A percentile compares a stretch with the other conserved stretches of the same genome.
Conservation (phyloP, 2,113 vertebrate species). For the Cinclus cinclus region DNA sequence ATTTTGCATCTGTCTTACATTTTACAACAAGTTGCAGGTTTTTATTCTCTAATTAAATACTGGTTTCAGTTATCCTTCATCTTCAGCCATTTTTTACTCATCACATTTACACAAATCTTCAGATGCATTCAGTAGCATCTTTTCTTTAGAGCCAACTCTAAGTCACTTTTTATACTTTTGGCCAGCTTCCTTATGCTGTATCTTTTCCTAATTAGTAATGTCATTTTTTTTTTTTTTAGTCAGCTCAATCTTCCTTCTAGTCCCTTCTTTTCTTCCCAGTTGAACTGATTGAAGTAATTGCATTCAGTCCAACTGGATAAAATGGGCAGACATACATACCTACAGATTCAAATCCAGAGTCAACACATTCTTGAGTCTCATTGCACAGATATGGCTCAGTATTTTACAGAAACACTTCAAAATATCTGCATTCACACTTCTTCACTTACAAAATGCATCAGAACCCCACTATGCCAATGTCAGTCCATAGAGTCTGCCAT, state of each 20-base stretch:
- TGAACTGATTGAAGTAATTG: neutral
- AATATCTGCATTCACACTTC: neutral
- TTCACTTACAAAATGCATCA: neutral
- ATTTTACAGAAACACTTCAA: neutral
- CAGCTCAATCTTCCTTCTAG: neutral
- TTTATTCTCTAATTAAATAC: neutral
- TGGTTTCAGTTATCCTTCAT: neutral
- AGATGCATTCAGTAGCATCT: neutral
- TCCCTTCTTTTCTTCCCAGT: neutral
- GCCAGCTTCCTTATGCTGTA: neutral
- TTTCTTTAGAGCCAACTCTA: neutral
- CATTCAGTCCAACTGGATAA: neutral
- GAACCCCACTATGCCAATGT: neutral
- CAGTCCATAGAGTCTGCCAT: neutral
- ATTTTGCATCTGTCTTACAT: neutral
- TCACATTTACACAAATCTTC: neutral
- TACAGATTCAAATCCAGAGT: neutral
- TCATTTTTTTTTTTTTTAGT: neutral
- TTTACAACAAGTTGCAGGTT: neutral
- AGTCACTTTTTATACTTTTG: neutral
- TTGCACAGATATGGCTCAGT: neutral
- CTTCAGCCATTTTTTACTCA: neutral
- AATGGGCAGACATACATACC: accelerated
- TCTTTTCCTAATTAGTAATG: neutral
- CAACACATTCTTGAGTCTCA: neutral